Evolutionary conservation across 2,797 vertebrate genomes (phyloP).

Genomic region (Macrochelys suwanniensis): DNA sequence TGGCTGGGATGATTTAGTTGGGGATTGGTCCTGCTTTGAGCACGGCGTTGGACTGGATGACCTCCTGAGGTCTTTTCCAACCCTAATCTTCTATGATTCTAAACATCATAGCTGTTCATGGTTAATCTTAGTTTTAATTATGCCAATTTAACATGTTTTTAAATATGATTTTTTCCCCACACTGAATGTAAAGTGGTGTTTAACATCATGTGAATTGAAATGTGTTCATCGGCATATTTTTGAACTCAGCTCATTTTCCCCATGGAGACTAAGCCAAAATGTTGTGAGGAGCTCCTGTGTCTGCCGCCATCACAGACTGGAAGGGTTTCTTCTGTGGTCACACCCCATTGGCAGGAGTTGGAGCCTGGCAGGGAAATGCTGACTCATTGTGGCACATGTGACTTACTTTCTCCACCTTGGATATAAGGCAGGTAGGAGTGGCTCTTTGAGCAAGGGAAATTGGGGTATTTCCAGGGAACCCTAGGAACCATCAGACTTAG

Average conservation of each 20-base stretch:
- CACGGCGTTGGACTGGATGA: too few relatives aligned
- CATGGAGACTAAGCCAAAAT: not conserved
- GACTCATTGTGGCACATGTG: not conserved
- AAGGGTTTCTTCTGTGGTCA: not conserved
- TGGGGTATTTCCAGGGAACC: not conserved
- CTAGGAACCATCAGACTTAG: not conserved
- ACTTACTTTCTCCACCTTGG: accelerated
- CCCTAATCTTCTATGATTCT: too few relatives aligned
- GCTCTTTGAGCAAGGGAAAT: not conserved
- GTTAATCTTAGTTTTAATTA: not conserved
- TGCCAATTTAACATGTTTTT: not conserved
- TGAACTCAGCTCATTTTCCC: not conserved
- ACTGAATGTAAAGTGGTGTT: not conserved
- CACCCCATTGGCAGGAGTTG: not conserved
- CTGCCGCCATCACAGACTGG: not conserved
- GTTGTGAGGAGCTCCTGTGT: not conserved
- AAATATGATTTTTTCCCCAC: not conserved
- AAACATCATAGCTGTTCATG: not conserved
- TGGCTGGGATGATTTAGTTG: too few relatives aligned
- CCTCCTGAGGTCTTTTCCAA: too few relatives aligned
- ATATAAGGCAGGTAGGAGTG: not conserved
- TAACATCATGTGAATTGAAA: not conserved
- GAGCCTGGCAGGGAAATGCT: not conserved
- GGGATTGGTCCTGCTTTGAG: too few relatives aligned
- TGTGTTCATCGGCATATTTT: not conserved